A percentile compares a stretch with the other conserved stretches of the same genome.
Conservation (phyloP, 2,888 invertebrate species). For the Sarcophaga carnaria region DNA sequence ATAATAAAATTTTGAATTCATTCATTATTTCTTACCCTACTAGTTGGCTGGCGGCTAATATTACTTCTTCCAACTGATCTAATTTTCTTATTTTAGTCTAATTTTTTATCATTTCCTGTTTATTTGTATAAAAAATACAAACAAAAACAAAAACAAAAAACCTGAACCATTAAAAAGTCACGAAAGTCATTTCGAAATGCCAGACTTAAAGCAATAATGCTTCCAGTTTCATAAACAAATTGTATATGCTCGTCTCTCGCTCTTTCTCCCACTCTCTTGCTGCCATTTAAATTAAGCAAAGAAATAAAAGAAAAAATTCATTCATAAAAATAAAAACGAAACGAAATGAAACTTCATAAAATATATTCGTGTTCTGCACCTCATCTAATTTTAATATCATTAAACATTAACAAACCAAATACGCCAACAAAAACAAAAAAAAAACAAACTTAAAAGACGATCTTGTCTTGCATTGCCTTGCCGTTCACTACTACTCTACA, state of each 20-base stretch:
- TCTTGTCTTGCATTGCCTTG: neutral
- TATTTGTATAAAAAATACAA: neutral
- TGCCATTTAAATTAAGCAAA: conserved; percentile 4
- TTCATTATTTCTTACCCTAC: neutral
- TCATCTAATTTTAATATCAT: conserved; percentile 79
- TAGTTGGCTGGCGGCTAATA: neutral
- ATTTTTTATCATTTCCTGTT: neutral
- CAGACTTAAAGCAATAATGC: conserved; percentile 1
- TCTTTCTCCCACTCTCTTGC: too few species aligned
- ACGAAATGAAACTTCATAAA: neutral
- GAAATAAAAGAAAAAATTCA: conserved; percentile 24
- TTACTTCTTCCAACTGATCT: neutral
- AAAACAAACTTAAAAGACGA: neutral
- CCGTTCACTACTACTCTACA: neutral
- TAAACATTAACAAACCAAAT: conserved; percentile 63
- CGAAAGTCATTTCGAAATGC: conserved; percentile 29
- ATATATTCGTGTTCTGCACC: conserved; percentile 74
- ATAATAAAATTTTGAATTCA: too few species aligned
- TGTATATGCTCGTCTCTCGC: neutral
- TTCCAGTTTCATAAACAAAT: conserved; percentile 19
- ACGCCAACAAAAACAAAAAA: neutral
- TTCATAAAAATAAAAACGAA: conserved; percentile 15
- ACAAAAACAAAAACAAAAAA: conserved; percentile 3
- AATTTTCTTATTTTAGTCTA: neutral
- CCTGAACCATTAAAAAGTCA: conserved; percentile 43